A percentile compares a stretch with the other conserved stretches of the same genome.
Evolutionary conservation across 2,797 vertebrate genomes (phyloP).

Genomic region (Crossoptilon crossoptilon): DNA sequence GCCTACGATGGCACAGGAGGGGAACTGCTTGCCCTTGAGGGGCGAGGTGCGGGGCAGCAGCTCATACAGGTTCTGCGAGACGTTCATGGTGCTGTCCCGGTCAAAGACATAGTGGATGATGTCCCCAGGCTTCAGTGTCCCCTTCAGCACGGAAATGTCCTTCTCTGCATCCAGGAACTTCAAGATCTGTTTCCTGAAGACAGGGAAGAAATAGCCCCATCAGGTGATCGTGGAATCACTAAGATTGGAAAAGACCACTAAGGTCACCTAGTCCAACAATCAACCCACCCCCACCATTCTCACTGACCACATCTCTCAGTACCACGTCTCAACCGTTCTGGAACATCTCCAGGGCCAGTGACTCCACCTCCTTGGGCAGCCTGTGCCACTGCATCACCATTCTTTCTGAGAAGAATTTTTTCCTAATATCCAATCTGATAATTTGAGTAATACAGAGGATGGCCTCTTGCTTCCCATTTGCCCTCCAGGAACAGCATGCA

Average conservation of each 20-base stretch:
- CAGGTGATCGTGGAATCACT: not conserved
- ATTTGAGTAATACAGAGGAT: rapidly evolving
- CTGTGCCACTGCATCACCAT: no score
- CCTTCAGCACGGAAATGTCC: constrained; percentile 96
- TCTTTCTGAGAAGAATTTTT: no score
- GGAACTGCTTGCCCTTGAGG: constrained; percentile 92
- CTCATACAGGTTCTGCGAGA: constrained; percentile 93
- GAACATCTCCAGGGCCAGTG: no score
- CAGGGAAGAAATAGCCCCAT: not conserved
- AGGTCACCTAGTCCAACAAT: no score
- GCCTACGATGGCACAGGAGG: constrained; percentile 93
- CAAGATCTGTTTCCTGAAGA: constrained; percentile 91
- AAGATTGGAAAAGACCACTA: no score
- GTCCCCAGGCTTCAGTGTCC: constrained; percentile 92
- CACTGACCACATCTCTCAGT: no score
- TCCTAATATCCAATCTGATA: not conserved
- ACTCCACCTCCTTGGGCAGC: no score
- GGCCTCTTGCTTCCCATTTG: not conserved
- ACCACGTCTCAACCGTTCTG: no score
- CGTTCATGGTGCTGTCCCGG: constrained; percentile 94
- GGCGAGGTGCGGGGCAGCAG: constrained; percentile 91
- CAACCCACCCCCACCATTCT: no score
- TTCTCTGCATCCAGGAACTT: constrained; percentile 94
- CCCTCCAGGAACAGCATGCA: not conserved
- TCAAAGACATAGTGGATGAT: constrained; percentile 96